Base-by-base conservation (phyloP, 2,113 vertebrate genomes). In the Archocentrus centrarchus region DNA sequence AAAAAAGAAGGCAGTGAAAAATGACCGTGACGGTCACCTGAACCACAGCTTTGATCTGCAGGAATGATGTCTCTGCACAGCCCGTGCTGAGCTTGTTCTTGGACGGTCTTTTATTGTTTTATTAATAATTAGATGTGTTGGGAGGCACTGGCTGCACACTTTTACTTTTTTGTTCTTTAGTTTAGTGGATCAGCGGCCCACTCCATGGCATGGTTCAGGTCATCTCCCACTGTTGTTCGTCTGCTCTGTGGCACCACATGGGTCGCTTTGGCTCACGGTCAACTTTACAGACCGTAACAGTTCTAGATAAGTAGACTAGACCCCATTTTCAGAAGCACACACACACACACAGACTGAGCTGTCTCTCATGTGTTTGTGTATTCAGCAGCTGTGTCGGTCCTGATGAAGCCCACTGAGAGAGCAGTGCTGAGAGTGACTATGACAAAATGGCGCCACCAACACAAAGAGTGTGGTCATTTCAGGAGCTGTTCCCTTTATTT, bases 341-440 rank as follows among this genome's bases (percentile, higher is more conserved):
- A 7, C 35, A 35, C 10, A 10, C 32, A 35, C 35, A 50, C 44
- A 60, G 11, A 59, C 55, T 5, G 63, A 64, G 57, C 55, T 59
- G 83, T 76, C 63, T 73, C 11, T 84, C 81, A 35, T 4, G 82
- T 79, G 58, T 84, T 55, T 22, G 59, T 58, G 60, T 80, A 7
- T 57, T 27, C n/a, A 83, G 62, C 81, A 84, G 80, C 83, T 92
- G 85, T 68, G 85, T 84, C 75, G 10, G 77, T 80, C 18, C 80
- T 90, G 81, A 91, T 88, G 88, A 76, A 63, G 79, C 22, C 58
- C 53, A 27, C 13, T 81, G 61, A 70, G 18, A 24, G 39, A 66
- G 37, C 63, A 44, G 50, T n/a, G 27, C 37, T 82, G 41, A 75
- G 63, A 75, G 63, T 55, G 10, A 76, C 37, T 53, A 44, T 58